Percentiles rank a stretch among this genome's conserved stretches.
phyloP scores from a whole-genome alignment of 2,797 vertebrate species.

The Paedocypris micromegethes region DNA sequence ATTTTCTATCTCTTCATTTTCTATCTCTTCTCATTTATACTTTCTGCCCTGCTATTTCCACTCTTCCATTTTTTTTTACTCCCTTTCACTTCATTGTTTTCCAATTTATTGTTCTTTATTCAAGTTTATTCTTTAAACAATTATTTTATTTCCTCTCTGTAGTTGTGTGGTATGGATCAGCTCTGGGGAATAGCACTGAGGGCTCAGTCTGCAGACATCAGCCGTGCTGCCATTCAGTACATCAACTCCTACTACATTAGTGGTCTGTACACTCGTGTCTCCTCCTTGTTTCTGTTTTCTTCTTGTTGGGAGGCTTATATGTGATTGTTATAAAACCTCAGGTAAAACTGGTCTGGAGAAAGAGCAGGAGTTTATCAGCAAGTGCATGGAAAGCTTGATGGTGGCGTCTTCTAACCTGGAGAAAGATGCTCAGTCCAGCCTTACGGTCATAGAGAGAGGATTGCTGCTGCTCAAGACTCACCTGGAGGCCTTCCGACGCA shows the following conservation, averaged over 20 bases:
- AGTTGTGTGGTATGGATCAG: constrained; percentile 98
- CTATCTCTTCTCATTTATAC: not conserved
- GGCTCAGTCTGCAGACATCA: constrained; percentile 94
- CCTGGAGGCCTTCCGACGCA: constrained; percentile 94
- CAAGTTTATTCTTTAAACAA: too few relatives aligned
- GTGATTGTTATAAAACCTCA: constrained; percentile 51
- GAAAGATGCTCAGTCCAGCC: constrained; percentile 88
- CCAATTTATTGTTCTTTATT: not conserved
- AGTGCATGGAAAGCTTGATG: constrained; percentile 98
- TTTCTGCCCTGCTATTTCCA: not conserved
- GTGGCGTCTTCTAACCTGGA: constrained; percentile 94
- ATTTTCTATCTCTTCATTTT: not conserved
- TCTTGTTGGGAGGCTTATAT: not conserved
- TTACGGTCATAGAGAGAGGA: constrained; percentile 94
- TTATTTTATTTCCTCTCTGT: constrained; percentile 6
- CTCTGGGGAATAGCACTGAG: constrained; percentile 96
- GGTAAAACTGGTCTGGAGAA: constrained; percentile 97
- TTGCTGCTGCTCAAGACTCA: constrained; percentile 98
- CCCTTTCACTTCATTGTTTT: not conserved
- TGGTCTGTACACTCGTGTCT: constrained; percentile 64
- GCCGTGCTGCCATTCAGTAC: constrained; percentile 96
- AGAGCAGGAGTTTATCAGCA: constrained; percentile 98
- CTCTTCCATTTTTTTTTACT: not conserved
- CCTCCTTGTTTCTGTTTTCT: not conserved
- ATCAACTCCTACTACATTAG: constrained; percentile 99